Percentiles rank a stretch among this genome's conserved stretches.
These are phyloP conservation scores for Meandrusa payeni DNA, from an alignment of 2,888 invertebrate species.

Conservation along the genomic window DNA sequence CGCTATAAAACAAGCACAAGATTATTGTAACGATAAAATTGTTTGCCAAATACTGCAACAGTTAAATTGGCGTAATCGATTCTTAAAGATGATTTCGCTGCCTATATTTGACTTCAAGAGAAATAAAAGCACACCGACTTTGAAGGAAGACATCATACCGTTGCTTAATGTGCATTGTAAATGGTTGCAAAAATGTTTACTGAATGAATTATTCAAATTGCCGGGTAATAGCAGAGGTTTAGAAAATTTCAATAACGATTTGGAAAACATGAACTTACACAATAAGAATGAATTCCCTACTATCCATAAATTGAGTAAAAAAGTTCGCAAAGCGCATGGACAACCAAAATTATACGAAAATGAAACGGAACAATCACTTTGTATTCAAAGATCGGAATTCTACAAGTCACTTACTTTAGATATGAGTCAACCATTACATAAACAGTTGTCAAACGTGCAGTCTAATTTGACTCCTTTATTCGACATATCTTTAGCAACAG, in stretches of 20 bases:
- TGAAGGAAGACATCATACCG: conserved; percentile 79
- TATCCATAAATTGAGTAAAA: conserved; percentile 56
- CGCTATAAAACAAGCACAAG: conserved; percentile 45
- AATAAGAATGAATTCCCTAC: conserved; percentile 44
- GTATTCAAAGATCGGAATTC: conserved; percentile 38
- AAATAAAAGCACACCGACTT: conserved; percentile 50
- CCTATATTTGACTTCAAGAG: conserved; percentile 50
- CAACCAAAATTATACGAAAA: conserved; percentile 60
- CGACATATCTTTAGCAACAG: conserved; percentile 46
- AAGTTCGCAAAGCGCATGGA: conserved; percentile 58
- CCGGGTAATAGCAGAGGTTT: conserved; percentile 33
- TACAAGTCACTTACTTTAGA: conserved; percentile 50
- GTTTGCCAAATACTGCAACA: conserved; percentile 66
- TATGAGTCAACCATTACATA: conserved; percentile 49
- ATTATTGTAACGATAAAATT: conserved; percentile 50
- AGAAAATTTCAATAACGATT: conserved; percentile 35
- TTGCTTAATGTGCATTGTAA: conserved; percentile 85
- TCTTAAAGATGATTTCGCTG: conserved; percentile 58
- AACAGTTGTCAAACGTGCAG: conserved; percentile 45
- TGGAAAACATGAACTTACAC: conserved; percentile 35
- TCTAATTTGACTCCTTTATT: conserved; percentile 36
- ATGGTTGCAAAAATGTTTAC: conserved; percentile 85
- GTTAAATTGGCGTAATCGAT: conserved; percentile 78
- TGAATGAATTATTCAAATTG: conserved; percentile 53
- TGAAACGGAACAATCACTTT: conserved; percentile 47